Conservation (phyloP, 1,140 invertebrate genomes). For the Drosophila santomea region DNA sequence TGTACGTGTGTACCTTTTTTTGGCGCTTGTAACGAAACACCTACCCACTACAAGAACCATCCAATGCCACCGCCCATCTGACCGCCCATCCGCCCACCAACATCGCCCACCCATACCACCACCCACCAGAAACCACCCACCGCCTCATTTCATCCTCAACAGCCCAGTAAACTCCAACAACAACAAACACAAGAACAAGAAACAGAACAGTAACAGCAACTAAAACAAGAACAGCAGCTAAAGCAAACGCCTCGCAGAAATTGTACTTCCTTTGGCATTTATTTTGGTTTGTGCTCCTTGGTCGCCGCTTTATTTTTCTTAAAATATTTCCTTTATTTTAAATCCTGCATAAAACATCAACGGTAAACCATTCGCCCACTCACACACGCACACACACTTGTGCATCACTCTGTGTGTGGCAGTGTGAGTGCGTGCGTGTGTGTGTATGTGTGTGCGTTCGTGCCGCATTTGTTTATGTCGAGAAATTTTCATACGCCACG, state of each 20-base stretch:
- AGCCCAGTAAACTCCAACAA: slow-evolving; percentile 3
- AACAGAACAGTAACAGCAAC: slow-evolving; percentile 11
- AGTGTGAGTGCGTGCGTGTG: neutral
- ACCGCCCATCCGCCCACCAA: slow-evolving; percentile 2
- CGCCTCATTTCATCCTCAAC: slow-evolving; percentile 56
- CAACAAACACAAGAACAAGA: slow-evolving; percentile 4
- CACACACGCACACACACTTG: neutral
- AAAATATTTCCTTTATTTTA: slow-evolving; percentile 46
- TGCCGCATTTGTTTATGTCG: slow-evolving; percentile 52
- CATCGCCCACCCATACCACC: too few relatives aligned
- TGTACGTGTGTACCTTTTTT: slow-evolving; percentile 81
- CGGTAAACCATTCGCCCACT: slow-evolving; percentile 40
- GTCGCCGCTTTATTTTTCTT: slow-evolving; percentile 24
- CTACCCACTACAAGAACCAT: slow-evolving; percentile 43
- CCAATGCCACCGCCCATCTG: slow-evolving; percentile 29
- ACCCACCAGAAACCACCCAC: neutral
- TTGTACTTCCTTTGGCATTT: slow-evolving; percentile 60
- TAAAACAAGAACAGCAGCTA: slow-evolving; percentile 30
- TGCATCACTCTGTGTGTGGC: slow-evolving; percentile 2
- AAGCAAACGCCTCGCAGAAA: slow-evolving; percentile 43
- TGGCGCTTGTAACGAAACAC: slow-evolving; percentile 80
- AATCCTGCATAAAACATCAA: slow-evolving; percentile 68
- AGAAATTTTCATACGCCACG: slow-evolving; percentile 43
- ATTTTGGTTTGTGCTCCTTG: slow-evolving; percentile 50
- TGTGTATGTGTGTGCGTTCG: slow-evolving; percentile 10